A percentile compares a stretch with the other conserved stretches of the same genome.
These are phyloP conservation scores for Echinometra lucunter DNA, from an alignment of 53 echinoderm and acorn worm species.

Conservation along the genomic window DNA sequence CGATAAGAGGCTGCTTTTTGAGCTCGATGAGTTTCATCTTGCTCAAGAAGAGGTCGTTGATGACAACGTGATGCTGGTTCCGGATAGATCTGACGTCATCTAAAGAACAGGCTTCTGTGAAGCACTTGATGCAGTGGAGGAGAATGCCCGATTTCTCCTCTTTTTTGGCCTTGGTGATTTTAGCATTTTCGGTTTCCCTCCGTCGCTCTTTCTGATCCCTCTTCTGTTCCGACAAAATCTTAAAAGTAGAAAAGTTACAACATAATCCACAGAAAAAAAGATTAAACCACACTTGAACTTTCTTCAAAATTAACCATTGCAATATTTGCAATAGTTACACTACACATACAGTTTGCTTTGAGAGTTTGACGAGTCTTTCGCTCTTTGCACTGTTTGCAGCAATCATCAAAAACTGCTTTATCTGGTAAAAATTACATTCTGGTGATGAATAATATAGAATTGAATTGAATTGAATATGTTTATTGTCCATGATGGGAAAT, in stretches of 20 bases:
- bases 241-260: background rate
- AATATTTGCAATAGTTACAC: background rate
- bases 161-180: background rate
- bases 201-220: constrained; percentile 41
- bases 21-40: constrained; percentile 16
- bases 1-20: background rate
- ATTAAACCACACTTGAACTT: background rate
- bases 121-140: constrained; percentile 79
- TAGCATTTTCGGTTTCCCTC: background rate
- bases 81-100: constrained; percentile 79
- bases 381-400: too few relatives aligned
- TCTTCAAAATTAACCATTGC: background rate
- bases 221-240: constrained; percentile 47
- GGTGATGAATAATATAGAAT: too few relatives aligned
- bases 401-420: too few relatives aligned
- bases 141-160: constrained; percentile 42
- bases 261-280: background rate
- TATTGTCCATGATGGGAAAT: too few relatives aligned
- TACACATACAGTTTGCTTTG: background rate
- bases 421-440: too few relatives aligned
- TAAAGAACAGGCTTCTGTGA: constrained; percentile 58
- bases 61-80: constrained; percentile 77
- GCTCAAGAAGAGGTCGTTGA: constrained; percentile 44
- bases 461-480: too few relatives aligned
- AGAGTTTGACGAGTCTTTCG: too few relatives aligned